Evolutionary conservation across 1,140 invertebrate genomes (phyloP), one percentile per base, ranked within the genome.

Genomic region (Zaprionus camerounensis): DNA sequence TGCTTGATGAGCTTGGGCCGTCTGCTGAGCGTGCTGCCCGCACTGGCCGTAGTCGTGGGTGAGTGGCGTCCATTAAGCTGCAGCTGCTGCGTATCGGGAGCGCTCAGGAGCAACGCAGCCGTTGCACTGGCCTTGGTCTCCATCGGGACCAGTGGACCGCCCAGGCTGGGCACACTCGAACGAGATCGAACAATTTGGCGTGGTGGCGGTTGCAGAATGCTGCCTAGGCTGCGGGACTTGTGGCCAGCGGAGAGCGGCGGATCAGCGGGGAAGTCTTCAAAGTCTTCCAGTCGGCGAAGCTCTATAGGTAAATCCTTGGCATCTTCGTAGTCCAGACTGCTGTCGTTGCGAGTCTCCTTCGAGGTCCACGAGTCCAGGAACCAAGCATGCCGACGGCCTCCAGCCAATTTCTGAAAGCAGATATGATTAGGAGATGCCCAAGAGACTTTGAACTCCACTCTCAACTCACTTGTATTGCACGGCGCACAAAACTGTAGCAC

Each of bases 401-500:
- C 96, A 12, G 97, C 96, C 26, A 98, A 92, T 94, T 97, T 96
- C 94, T 96, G 81, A 91, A 9, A 24, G 15, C 13, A 41, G 13
- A 49, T 28, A 22, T 20, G 0, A 34, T 31, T 53, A 13, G 36
- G 12, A 5, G 2, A 17, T 26, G 41, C n/a, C 17, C n/a, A 11
- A 22, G 5, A 62, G 0, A 5, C 57, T 12, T 28, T 1, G 5
- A 2, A 15, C 3, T 2, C 9, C 13, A 3, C 20, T 49, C 5
- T 44, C 4, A 5, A 61, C 53, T 87, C 93, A 95, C 95, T 93
- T 98, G 97, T 41, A 98, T 94, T 6, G 98, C 97, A 81, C 97
- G 94, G 55, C 97, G 94, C 5, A 98, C 97, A 91, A 98, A 98
- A 87, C 97, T 98, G 93, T 98, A 98, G 91, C 98, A 98, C 6